phyloP scores from a whole-genome alignment of 2,113 vertebrate genomes.

The Paracanthobrama guichenoti region DNA sequence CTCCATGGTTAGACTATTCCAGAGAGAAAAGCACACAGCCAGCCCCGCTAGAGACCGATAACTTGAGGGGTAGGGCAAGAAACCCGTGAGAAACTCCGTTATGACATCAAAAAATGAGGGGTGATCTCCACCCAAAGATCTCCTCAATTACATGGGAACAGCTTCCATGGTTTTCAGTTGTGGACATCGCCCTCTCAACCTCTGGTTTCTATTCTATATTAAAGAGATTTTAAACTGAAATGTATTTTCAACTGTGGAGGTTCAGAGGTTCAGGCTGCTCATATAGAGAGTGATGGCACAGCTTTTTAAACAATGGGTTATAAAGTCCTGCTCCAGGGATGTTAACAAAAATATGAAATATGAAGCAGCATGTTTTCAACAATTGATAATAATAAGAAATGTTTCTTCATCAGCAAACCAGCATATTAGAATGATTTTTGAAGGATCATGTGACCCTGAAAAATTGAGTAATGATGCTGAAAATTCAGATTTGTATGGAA shows the following conservation, averaged over 20 bases:
- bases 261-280: neutral
- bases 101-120: neutral
- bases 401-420: neutral
- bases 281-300: neutral
- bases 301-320: neutral
- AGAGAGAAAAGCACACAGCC: neutral
- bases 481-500: neutral
- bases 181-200: neutral
- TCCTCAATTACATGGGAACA: neutral
- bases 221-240: neutral
- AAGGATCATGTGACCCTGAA: neutral
- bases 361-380: neutral
- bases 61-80: neutral
- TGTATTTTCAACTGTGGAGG: neutral
- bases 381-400: neutral
- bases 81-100: neutral
- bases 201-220: neutral
- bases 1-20: neutral
- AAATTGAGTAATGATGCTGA: neutral
- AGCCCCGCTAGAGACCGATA: conserved; percentile 23
- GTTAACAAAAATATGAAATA: neutral
- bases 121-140: neutral
- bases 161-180: neutral
- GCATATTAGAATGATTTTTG: neutral
- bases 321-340: neutral